These are phyloP conservation scores for Formicarius rufipectus DNA, from an alignment of 2,113 vertebrate genomes.

Conservation along the genomic window DNA sequence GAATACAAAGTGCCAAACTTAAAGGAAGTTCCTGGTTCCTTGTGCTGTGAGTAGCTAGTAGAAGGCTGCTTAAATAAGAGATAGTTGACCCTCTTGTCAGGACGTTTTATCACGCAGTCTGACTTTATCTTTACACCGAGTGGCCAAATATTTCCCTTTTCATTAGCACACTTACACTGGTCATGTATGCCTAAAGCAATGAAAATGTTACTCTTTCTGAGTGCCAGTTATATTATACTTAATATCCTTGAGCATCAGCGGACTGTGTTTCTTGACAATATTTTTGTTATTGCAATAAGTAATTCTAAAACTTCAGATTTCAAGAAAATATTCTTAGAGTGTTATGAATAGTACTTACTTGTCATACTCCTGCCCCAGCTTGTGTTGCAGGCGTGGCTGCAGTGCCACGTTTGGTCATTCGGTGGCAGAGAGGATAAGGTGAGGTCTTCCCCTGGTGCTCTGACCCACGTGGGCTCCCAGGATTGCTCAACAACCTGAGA, in stretches of 20 bases:
- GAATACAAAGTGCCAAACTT: not conserved
- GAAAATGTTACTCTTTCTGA: not conserved
- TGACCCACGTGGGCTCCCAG: too few relatives aligned
- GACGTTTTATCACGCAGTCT: not conserved
- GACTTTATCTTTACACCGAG: not conserved
- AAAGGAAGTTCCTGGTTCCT: not conserved
- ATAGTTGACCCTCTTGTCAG: not conserved
- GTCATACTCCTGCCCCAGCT: too few relatives aligned
- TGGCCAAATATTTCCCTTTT: not conserved
- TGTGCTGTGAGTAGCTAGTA: not conserved
- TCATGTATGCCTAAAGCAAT: not conserved
- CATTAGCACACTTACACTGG: not conserved
- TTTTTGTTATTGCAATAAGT: not conserved
- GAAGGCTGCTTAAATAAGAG: not conserved
- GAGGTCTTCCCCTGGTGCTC: too few relatives aligned
- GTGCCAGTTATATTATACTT: not conserved
- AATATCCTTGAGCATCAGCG: not conserved
- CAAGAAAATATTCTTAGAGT: not conserved
- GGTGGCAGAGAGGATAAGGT: too few relatives aligned
- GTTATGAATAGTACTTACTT: not conserved
- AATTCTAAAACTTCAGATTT: not conserved
- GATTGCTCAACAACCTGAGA: too few relatives aligned
- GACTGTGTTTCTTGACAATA: not conserved
- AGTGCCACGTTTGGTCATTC: too few relatives aligned
- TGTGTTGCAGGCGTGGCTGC: too few relatives aligned